Conservation (phyloP, 1,140 invertebrate species). For the Medauroidea extradentata region DNA sequence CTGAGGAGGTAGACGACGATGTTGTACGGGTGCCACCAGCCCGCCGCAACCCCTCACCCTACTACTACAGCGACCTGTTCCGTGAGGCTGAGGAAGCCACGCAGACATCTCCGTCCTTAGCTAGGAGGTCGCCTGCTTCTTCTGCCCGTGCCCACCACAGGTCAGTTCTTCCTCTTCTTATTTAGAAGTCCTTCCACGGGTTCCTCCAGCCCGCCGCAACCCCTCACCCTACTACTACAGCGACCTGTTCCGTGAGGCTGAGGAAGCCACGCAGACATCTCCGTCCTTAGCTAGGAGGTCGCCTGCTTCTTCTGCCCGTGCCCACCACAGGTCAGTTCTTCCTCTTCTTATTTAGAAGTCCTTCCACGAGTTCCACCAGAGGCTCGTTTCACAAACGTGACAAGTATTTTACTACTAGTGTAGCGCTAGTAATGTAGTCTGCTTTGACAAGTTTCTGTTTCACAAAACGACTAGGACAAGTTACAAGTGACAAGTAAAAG, state of each 20-base stretch:
- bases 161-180: slow-evolving; percentile 5
- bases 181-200: not conserved
- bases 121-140: slow-evolving; percentile 37
- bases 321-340: slow-evolving; percentile 32
- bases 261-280: slow-evolving; percentile 31
- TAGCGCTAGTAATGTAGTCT: no score
- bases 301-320: slow-evolving; percentile 33
- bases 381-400: no score
- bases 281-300: slow-evolving; percentile 41
- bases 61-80: slow-evolving; percentile 72
- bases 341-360: no score
- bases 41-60: slow-evolving; percentile 58
- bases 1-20: not conserved
- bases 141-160: slow-evolving; percentile 37
- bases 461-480: no score
- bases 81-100: slow-evolving; percentile 42
- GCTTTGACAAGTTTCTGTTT: no score
- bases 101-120: slow-evolving; percentile 16
- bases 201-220: slow-evolving; percentile 29
- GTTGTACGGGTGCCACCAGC: not conserved
- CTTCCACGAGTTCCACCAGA: no score
- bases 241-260: slow-evolving; percentile 57
- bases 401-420: no score
- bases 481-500: no score
- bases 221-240: slow-evolving; percentile 76